A percentile compares a stretch with the other conserved stretches of the same genome.
These are phyloP conservation scores for Phaethornis superciliosus DNA, from an alignment of 2,113 vertebrate species.

Conservation along the genomic window DNA sequence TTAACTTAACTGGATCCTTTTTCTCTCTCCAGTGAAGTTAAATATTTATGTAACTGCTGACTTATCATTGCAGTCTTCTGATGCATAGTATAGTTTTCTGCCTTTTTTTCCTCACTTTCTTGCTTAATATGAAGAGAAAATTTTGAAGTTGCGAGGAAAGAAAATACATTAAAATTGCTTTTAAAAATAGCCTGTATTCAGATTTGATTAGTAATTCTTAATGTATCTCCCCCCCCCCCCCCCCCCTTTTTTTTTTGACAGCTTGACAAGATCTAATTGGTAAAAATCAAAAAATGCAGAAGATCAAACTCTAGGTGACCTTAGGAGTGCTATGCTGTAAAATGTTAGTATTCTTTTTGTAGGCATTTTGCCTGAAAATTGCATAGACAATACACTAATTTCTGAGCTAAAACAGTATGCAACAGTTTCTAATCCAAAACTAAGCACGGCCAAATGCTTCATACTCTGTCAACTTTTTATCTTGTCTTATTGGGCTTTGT, in stretches of 20 bases:
- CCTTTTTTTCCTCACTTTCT: neutral
- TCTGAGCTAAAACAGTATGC: neutral
- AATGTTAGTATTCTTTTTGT: neutral
- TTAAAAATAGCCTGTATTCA: neutral
- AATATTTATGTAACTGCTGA: neutral
- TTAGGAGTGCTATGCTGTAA: neutral
- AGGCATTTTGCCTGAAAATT: neutral
- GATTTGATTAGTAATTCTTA: neutral
- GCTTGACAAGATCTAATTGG: neutral
- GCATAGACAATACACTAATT: neutral
- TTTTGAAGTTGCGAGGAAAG: neutral
- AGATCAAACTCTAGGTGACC: neutral
- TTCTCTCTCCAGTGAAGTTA: neutral
- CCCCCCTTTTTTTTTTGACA: neutral
- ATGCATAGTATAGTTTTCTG: neutral
- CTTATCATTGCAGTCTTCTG: neutral
- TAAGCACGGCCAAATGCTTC: neutral
- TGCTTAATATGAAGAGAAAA: neutral
- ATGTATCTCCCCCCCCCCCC: no score
- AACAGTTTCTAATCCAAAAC: neutral
- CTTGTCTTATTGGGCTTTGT: neutral
- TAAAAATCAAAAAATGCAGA: neutral
- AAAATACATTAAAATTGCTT: neutral
- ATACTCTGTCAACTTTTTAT: neutral
- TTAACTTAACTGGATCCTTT: slow-evolving; percentile 35